Evolutionary conservation across 2,113 vertebrate genomes (phyloP).

Genomic region (Origma solitaria): DNA sequence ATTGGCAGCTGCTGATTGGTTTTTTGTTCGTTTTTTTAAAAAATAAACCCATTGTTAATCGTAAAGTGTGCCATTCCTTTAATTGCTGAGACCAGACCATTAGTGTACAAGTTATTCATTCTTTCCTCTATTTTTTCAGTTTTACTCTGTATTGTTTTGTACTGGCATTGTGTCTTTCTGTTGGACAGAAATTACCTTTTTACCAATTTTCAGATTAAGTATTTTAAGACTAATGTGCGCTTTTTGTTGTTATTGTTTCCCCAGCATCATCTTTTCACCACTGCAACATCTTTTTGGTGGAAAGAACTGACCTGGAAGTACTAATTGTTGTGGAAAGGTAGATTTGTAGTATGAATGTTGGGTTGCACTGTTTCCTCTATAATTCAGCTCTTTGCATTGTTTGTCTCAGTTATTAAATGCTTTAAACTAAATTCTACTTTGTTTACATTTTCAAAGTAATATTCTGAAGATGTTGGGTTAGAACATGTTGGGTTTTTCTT

Average conservation of each 20-base stretch:
- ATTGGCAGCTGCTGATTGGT: not conserved
- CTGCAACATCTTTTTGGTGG: conserved; percentile 1
- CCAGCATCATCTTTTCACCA: not conserved
- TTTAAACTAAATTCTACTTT: not conserved
- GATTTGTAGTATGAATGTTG: not conserved
- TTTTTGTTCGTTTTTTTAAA: not conserved
- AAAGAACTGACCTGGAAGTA: not conserved
- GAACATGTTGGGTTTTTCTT: not conserved
- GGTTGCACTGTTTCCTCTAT: not conserved
- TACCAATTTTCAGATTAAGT: not conserved
- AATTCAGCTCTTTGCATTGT: not conserved
- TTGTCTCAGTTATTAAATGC: not conserved
- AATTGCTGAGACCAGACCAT: not conserved
- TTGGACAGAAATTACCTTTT: not conserved
- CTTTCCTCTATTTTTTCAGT: not conserved
- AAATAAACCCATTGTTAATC: not conserved
- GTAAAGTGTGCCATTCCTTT: not conserved
- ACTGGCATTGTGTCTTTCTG: not conserved
- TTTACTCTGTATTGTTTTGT: not conserved
- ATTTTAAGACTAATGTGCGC: not conserved
- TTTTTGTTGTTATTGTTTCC: not conserved
- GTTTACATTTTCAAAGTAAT: not conserved
- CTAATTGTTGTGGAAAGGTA: not conserved
- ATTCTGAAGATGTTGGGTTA: not conserved
- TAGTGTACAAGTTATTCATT: not conserved